A percentile compares a stretch with the other conserved stretches of the same genome.
Evolutionary conservation across 2,888 invertebrate species (phyloP).

Genomic region (Empis livida): DNA sequence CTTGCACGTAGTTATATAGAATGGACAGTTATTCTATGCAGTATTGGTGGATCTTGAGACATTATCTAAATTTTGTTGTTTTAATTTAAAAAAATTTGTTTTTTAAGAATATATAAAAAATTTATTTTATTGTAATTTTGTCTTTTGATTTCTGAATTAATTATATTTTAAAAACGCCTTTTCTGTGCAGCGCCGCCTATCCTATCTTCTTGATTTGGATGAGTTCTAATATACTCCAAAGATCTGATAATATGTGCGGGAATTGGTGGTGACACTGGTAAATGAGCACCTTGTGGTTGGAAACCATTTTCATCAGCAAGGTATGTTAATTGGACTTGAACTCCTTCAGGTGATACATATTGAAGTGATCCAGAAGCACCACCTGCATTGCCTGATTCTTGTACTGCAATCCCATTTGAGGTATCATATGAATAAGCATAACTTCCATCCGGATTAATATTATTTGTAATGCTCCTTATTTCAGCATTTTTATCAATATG

Average conservation of each 20-base stretch:
- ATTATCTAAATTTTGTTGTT: too few relatives aligned
- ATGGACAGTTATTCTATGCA: too few relatives aligned
- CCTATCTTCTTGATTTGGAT: constrained; percentile 16
- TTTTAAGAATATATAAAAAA: too few relatives aligned
- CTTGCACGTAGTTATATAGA: too few relatives aligned
- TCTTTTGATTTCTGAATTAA: too few relatives aligned
- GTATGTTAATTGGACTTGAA: constrained; percentile 35
- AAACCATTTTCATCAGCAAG: constrained; percentile 46
- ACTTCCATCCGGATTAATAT: constrained; percentile 32
- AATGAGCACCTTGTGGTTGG: constrained; percentile 35
- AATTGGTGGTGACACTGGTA: constrained; percentile 40
- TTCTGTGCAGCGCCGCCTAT: too few relatives aligned
- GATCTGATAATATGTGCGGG: constrained; percentile 40
- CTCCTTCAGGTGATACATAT: constrained; percentile 44
- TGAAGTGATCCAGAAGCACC: constrained; percentile 42
- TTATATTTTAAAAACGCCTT: too few relatives aligned
- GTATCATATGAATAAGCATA: constrained; percentile 41
- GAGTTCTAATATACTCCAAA: constrained; percentile 39
- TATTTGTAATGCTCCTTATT: constrained; percentile 31
- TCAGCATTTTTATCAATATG: constrained; percentile 7
- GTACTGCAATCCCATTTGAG: constrained; percentile 45
- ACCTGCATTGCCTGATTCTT: constrained; percentile 42
- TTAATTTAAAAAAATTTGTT: too few relatives aligned
- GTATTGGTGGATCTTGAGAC: too few relatives aligned
- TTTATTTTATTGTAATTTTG: too few relatives aligned